phyloP scores from a whole-genome alignment of 2,113 vertebrate species.

The Aix galericulata region DNA sequence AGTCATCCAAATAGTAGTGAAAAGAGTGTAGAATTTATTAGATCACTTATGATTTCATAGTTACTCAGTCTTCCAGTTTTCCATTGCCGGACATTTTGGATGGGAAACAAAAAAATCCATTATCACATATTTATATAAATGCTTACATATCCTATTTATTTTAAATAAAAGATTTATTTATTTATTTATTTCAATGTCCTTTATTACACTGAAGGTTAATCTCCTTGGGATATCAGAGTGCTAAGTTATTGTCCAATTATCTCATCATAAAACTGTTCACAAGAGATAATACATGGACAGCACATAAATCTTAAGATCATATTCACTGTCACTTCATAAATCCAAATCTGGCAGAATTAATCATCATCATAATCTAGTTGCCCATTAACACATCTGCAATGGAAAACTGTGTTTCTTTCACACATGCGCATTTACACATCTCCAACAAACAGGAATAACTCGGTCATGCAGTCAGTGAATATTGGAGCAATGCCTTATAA shows the following conservation, averaged over 20 bases:
- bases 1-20: constrained; percentile 63
- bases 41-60: constrained; percentile 17
- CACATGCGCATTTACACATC: neutral
- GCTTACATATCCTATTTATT: neutral
- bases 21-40: constrained; percentile 48
- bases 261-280: constrained; percentile 48
- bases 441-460: neutral
- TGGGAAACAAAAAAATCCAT: neutral
- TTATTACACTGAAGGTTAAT: constrained; percentile 36
- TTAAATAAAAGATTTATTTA: constrained; percentile 10
- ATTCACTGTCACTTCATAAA: constrained; percentile 49
- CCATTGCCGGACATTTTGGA: neutral
- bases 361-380: constrained; percentile 39
- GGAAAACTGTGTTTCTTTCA: neutral
- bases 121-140: constrained; percentile 28
- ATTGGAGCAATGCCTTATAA: neutral
- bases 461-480: neutral
- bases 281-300: neutral
- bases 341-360: constrained; percentile 43
- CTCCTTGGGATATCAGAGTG: constrained; percentile 26
- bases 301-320: constrained; percentile 37
- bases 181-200: neutral
- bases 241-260: constrained; percentile 53
- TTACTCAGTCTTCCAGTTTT: constrained; percentile 10
- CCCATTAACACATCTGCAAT: neutral